Evolutionary conservation across 1,140 invertebrate species (phyloP).

Genomic region (Drosophila sturtevanti): DNA sequence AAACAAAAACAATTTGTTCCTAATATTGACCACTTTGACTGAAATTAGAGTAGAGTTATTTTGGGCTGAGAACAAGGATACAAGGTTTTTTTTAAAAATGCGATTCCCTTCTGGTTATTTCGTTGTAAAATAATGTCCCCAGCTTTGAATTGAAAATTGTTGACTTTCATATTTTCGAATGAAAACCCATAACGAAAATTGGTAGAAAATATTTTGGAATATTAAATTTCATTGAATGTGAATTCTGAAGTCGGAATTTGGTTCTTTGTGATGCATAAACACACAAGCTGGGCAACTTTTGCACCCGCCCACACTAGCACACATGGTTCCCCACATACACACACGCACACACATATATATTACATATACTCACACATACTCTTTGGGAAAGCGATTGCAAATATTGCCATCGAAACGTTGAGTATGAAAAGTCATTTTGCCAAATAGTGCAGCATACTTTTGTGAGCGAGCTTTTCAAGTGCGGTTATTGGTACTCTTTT

Average conservation of each 20-base stretch:
- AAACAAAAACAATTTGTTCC: too few species aligned
- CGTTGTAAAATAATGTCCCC: neutral
- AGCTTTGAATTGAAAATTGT: neutral
- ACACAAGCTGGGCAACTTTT: slow-evolving; percentile 16
- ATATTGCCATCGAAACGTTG: slow-evolving; percentile 63
- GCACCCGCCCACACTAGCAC: slow-evolving; percentile 2
- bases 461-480: slow-evolving; percentile 61
- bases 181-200: neutral
- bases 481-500: slow-evolving; percentile 67
- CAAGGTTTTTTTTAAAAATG: too few species aligned
- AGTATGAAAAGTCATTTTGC: slow-evolving; percentile 69
- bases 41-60: too few species aligned
- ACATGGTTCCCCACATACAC: slow-evolving; percentile 2
- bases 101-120: neutral
- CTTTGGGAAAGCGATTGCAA: slow-evolving; percentile 38
- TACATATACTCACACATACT: neutral
- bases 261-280: slow-evolving; percentile 26
- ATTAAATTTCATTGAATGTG: slow-evolving; percentile 6
- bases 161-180: neutral
- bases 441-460: slow-evolving; percentile 73
- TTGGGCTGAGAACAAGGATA: too few species aligned
- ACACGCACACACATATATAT: neutral
- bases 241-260: slow-evolving; percentile 1
- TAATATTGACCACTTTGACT: too few species aligned
- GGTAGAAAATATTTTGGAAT: neutral